A percentile compares a stretch with the other conserved stretches of the same genome.
These are phyloP conservation scores for Nyctibius bracteatus DNA, from an alignment of 2,113 vertebrate genomes.

Conservation along the genomic window DNA sequence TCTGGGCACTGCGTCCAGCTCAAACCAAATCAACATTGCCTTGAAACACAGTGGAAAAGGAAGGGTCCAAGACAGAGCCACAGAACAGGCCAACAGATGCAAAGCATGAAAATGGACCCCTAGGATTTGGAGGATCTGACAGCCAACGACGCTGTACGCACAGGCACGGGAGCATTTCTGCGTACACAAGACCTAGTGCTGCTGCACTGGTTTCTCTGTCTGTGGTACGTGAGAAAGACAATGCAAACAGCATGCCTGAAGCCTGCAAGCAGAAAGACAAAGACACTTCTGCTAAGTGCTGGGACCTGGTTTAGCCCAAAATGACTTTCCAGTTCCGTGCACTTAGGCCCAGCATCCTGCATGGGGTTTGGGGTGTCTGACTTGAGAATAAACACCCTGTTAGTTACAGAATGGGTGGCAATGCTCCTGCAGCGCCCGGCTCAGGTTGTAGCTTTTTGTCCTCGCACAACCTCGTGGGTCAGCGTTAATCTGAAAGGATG, in stretches of 20 bases:
- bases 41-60: background rate
- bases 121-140: background rate
- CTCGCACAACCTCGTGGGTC: background rate
- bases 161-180: rapidly evolving
- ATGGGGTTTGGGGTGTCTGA: background rate
- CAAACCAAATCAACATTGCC: background rate
- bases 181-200: background rate
- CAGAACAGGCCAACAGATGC: background rate
- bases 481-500: background rate
- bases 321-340: background rate
- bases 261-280: background rate
- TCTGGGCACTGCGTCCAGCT: background rate
- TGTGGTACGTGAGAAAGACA: background rate
- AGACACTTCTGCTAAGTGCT: background rate
- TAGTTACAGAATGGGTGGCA: background rate
- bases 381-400: background rate
- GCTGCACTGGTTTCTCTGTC: background rate
- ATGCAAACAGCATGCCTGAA: background rate
- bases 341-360: background rate
- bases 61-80: background rate
- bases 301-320: background rate
- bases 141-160: background rate
- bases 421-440: background rate
- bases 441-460: background rate
- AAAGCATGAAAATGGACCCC: background rate